Percentiles rank a stretch among this genome's conserved stretches.
Conservation (phyloP, 2,888 invertebrate species). For the Macaria liturata region DNA sequence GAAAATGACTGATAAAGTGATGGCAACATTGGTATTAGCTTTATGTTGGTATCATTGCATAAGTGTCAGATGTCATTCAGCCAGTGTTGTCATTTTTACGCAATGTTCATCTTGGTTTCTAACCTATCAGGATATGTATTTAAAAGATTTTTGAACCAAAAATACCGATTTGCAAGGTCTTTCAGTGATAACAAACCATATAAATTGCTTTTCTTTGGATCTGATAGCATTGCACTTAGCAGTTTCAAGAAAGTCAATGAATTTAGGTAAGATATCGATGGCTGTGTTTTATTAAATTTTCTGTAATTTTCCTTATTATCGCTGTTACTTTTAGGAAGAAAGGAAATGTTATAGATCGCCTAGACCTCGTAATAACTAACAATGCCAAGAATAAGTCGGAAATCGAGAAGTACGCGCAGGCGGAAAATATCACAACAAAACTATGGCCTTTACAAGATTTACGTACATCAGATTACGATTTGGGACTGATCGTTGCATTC, state of each 20-base stretch:
- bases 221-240: slow-evolving; percentile 91
- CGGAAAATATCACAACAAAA: slow-evolving; percentile 83
- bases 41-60: no score
- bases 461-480: slow-evolving; percentile 84
- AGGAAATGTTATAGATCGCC: slow-evolving; percentile 71
- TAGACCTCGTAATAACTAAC: slow-evolving; percentile 89
- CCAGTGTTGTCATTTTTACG: slow-evolving; percentile 6
- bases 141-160: slow-evolving; percentile 47
- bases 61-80: no score
- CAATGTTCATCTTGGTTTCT: slow-evolving; percentile 46
- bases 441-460: slow-evolving; percentile 85
- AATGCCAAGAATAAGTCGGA: slow-evolving; percentile 83
- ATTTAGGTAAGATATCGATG: slow-evolving; percentile 77
- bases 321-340: slow-evolving; percentile 66
- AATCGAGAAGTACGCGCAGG: slow-evolving; percentile 87
- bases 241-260: slow-evolving; percentile 87
- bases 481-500: slow-evolving; percentile 97
- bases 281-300: no score
- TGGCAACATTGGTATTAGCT: no score
- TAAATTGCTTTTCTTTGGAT: slow-evolving; percentile 90
- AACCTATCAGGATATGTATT: slow-evolving; percentile 53
- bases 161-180: slow-evolving; percentile 39
- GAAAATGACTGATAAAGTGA: no score
- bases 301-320: no score
- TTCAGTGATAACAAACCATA: slow-evolving; percentile 48